A percentile compares a stretch with the other conserved stretches of the same genome.
These are phyloP conservation scores for Neuroterus valhalla DNA, from an alignment of 1,140 invertebrate genomes.

Conservation along the genomic window DNA sequence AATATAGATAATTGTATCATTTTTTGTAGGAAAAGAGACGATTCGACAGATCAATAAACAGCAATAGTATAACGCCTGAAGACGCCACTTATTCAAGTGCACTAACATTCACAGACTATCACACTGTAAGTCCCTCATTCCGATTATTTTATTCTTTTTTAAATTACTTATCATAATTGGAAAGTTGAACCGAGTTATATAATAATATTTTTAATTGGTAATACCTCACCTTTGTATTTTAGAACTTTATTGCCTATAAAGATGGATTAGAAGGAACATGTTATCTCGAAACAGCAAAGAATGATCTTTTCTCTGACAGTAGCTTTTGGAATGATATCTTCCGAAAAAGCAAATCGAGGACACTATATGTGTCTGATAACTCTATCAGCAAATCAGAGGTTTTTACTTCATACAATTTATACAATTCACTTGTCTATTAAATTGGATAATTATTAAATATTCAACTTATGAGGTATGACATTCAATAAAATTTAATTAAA, in stretches of 20 bases:
- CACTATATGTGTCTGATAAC: conserved; percentile 52
- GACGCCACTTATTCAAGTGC: background rate
- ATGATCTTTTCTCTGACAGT: background rate
- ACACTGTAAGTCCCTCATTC: conserved; percentile 56
- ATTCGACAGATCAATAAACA: conserved; percentile 54
- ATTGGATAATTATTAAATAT: background rate
- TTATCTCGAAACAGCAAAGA: conserved; percentile 61
- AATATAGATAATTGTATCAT: conserved; percentile 2
- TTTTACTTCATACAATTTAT: too few species aligned
- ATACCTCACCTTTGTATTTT: conserved; percentile 31
- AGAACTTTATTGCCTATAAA: conserved; percentile 67
- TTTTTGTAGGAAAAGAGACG: conserved; percentile 58
- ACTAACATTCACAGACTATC: conserved; percentile 57
- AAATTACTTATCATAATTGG: too few species aligned
- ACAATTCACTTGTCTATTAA: conserved; percentile 29
- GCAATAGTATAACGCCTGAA: background rate
- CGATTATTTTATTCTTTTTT: background rate
- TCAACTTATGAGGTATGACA: background rate
- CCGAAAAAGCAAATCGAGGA: conserved; percentile 41
- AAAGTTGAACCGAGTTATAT: conserved; percentile 3
- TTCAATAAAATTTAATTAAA: conserved; percentile 9
- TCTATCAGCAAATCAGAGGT: conserved; percentile 63
- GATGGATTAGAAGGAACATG: conserved; percentile 55
- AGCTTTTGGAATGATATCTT: conserved; percentile 41
- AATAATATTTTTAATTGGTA: conserved; percentile 16